Evolutionary conservation across 2,113 vertebrate genomes (phyloP).

Genomic region (Ciconia maguari): DNA sequence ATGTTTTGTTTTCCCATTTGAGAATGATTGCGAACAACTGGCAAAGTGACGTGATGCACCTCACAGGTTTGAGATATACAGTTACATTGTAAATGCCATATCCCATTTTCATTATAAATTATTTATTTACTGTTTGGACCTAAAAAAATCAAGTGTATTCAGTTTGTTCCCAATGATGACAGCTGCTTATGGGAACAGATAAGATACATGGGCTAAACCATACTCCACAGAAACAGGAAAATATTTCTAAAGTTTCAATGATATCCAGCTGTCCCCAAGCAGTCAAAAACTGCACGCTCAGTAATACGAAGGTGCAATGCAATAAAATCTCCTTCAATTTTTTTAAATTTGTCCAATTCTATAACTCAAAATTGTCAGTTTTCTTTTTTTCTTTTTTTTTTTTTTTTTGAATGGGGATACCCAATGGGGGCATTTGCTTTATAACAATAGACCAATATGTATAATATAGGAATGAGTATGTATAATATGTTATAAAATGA

Average conservation of each 20-base stretch:
- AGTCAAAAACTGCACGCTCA: background rate
- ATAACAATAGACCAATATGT: background rate
- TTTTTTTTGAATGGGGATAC: background rate
- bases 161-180: background rate
- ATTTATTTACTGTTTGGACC: background rate
- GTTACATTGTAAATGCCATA: background rate
- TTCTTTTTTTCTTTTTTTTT: rapidly evolving
- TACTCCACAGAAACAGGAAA: background rate
- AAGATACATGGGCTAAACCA: background rate
- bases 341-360: background rate
- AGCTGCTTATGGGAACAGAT: background rate
- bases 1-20: background rate
- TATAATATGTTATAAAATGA: no score
- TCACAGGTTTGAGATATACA: background rate
- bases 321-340: background rate
- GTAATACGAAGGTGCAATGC: background rate
- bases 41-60: background rate
- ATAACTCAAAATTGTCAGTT: background rate
- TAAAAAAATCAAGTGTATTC: background rate
- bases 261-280: background rate
- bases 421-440: background rate
- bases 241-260: background rate
- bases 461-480: background rate
- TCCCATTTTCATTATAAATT: background rate
- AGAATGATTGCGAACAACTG: background rate